Conservation (phyloP, 2,113 vertebrate genomes). For the Percina caprodes region DNA sequence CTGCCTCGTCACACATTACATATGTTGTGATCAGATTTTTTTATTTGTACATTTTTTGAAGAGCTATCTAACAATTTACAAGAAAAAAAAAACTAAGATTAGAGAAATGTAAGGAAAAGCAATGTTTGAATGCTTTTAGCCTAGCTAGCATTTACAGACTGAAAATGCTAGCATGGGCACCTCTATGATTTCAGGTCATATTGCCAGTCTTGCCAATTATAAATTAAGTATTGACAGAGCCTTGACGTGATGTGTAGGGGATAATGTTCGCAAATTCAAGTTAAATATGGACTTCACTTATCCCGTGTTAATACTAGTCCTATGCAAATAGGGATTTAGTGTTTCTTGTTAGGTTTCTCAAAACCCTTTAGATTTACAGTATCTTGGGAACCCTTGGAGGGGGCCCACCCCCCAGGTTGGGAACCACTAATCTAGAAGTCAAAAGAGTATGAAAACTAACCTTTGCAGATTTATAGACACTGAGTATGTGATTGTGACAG, state of each 20-base stretch:
- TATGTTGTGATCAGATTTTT: neutral
- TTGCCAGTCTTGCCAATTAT: too few species aligned
- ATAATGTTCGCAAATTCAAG: too few species aligned
- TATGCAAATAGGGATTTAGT: too few species aligned
- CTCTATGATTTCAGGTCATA: too few species aligned
- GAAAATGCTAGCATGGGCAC: too few species aligned
- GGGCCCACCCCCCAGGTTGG: neutral
- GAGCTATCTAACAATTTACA: neutral
- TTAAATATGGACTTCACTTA: too few species aligned
- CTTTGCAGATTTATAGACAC: neutral
- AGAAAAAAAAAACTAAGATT: neutral
- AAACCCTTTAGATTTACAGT: neutral
- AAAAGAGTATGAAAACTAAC: neutral
- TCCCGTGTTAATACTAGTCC: too few species aligned
- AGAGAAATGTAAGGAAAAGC: neutral
- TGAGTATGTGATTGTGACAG: conserved; percentile 9
- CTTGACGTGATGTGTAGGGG: too few species aligned
- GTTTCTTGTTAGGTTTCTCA: neutral
- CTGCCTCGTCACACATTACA: neutral
- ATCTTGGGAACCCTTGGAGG: neutral
- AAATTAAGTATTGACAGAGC: too few species aligned
- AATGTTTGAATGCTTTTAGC: neutral
- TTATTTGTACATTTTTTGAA: neutral
- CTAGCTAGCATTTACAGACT: too few species aligned
- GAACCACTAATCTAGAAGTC: conserved; percentile 2